Conservation (phyloP, 1,140 invertebrate species). For the Nilaparvata lugens region DNA sequence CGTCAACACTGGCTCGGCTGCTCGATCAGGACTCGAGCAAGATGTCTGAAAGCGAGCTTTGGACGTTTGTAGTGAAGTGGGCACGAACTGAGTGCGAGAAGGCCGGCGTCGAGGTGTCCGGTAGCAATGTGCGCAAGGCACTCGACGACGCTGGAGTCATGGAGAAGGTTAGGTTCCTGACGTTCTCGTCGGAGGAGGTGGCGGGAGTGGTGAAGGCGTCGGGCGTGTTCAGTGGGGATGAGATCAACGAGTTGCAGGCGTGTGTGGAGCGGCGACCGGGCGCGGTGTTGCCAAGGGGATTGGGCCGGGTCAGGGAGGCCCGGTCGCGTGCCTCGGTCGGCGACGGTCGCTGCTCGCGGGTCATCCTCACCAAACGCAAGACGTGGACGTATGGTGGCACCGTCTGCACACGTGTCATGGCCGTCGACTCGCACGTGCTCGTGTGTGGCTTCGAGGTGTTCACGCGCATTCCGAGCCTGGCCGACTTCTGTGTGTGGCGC, state of each 20-base stretch:
- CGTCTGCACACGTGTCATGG: conserved; percentile 7
- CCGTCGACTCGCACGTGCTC: conserved; percentile 8
- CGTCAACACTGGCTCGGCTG: conserved; percentile 14
- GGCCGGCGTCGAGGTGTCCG: conserved; percentile 3
- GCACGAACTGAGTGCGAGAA: conserved; percentile 15
- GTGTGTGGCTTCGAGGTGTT: conserved; percentile 21
- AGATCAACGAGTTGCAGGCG: conserved; percentile 9
- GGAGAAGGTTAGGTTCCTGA: conserved; percentile 21
- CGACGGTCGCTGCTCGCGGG: conserved; percentile 10
- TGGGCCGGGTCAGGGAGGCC: background rate
- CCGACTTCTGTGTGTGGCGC: conserved; percentile 3
- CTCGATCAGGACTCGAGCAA: conserved; percentile 22
- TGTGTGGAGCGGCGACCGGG: background rate
- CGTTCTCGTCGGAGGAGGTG: conserved; percentile 15
- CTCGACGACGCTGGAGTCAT: conserved; percentile 18
- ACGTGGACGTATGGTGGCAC: conserved; percentile 14
- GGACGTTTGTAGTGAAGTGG: conserved; percentile 19
- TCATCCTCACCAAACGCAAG: conserved; percentile 8
- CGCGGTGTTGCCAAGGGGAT: conserved; percentile 2
- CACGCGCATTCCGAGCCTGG: conserved; percentile 14
- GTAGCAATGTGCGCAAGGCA: conserved; percentile 10
- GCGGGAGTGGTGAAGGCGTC: conserved; percentile 5
- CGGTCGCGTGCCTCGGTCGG: conserved; percentile 5
- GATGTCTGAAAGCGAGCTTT: conserved; percentile 23
- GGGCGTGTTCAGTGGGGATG: conserved; percentile 18